phyloP scores from a whole-genome alignment of 2,888 invertebrate species.

The Latrodectus elegans region DNA sequence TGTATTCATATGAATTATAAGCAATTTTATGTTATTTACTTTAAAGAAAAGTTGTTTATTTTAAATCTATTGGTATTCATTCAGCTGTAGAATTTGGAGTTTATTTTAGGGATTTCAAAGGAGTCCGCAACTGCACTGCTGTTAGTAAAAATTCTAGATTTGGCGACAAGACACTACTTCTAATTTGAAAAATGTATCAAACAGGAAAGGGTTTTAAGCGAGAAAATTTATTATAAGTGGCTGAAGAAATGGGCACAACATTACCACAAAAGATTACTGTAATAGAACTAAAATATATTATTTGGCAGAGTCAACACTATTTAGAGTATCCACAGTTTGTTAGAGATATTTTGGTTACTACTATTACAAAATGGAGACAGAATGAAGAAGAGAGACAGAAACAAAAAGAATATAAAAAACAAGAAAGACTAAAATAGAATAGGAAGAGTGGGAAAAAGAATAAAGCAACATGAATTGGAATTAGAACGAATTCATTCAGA shows the following conservation, averaged over 20 bases:
- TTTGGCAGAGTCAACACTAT: neutral
- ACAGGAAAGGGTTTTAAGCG: neutral
- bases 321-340: neutral
- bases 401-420: slow-evolving; percentile 3
- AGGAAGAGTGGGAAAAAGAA: neutral
- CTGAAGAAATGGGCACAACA: neutral
- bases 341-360: neutral
- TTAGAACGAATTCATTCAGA: neutral
- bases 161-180: neutral
- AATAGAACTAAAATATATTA: neutral
- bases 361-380: neutral
- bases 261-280: neutral
- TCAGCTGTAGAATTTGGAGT: neutral
- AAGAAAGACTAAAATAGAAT: neutral
- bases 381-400: neutral
- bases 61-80: neutral
- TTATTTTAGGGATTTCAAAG: neutral
- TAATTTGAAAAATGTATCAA: neutral
- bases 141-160: neutral
- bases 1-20: too few species aligned
- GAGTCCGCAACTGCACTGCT: neutral
- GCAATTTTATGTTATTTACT: too few species aligned
- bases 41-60: neutral
- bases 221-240: neutral
- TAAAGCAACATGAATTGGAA: neutral